Base-by-base conservation (phyloP, 2,888 invertebrate genomes). In the Oscheius myriophilus region DNA sequence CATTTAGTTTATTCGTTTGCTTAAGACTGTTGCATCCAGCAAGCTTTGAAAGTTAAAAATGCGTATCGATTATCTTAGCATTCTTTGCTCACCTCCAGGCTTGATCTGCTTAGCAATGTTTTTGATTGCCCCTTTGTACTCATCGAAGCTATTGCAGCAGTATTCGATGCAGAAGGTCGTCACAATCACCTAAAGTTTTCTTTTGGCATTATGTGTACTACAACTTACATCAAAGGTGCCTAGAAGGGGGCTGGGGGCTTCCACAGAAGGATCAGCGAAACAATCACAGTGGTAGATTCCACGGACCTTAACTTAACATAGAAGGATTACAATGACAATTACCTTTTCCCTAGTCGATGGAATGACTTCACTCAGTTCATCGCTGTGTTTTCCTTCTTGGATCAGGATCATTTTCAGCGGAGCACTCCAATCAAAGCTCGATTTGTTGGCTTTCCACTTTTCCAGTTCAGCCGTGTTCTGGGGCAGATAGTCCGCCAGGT, bases 121-220 rank as follows among this genome's bases (percentile, higher is more conserved):
- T 33, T 70, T 67, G 67, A 84, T 72, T 26, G 81, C 76, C 9
- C 67, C 33, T 46, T 72, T 72, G 69, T 85, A 85, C 65, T 86
- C 82, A 11, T 76, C 67, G 23, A 74, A 63, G 39, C 74, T 80
- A 55, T 79, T 81, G 67, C 79, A 81, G 66, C 86, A 84, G 62
- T 86, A 86, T 52, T 85, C 85, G 26, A 84, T 67, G 46, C 84
- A 86, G 77, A 85, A 86, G 46, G 85, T 81, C 14, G 82, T 81
- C 16, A 81, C 81, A 25, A 85, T 72, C 11, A 75, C 69, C 76
- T 84, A 59, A 45, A 80, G 71, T 16, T 23, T 25, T n/a, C 25
- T 14, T 21, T 43, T 21, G 16, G 45, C 25, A 21, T n/a, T 1
- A 51, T 46, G n/a, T 53, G 25, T 54, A n/a, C n/a, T 65, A 18